Evolutionary conservation across 2,888 invertebrate species (phyloP), one percentile per base, ranked within the genome.

Genomic region (Calliscelio sp.): DNA sequence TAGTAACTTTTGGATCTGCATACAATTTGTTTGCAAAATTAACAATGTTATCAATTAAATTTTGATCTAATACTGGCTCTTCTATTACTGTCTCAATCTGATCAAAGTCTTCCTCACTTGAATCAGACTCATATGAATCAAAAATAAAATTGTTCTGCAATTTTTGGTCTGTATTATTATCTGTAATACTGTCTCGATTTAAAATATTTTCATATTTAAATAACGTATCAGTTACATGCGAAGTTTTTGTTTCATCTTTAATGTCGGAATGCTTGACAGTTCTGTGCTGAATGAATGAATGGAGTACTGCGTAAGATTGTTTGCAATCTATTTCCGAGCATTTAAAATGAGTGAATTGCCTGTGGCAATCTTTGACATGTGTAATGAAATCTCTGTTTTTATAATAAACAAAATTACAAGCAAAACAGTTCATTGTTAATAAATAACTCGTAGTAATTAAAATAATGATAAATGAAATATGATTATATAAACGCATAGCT

Each of bases 61-160:
- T 32, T 22, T 11, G 7, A 32, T 32, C 25, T 25, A 53, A 5
- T 5, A 25, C 11, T 7, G 14, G 14, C 5, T 53, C 10, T 63
- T 63, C 20, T 10, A 63, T 18, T 16, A 20, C 49, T 20, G 46
- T 49, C 49, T 61, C 25, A 41, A 51, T 22, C 22, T 51, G 0
- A 51, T 24, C 46, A 55, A 10, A 32, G 44, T 73, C 57, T 0
- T 71, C 57, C n/a, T 71, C 70, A 38, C 53, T 53, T 18, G 18
- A 18, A 16, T 41, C 41, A 16, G 22, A 51, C 18, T 57, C 35
- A 16, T 59, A 73, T 22, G 59, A 8, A 73, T 73, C 35, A n/a
- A 49, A 73, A 32, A 73, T 11, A 53, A 46, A 73, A 59, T 73
- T 53, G n/a, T 25, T n/a, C 5, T 32, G 2, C 25, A 49, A 44